These are phyloP conservation scores for Probaryconus sp. DNA, from an alignment of 1,140 invertebrate genomes.

Conservation along the genomic window DNA sequence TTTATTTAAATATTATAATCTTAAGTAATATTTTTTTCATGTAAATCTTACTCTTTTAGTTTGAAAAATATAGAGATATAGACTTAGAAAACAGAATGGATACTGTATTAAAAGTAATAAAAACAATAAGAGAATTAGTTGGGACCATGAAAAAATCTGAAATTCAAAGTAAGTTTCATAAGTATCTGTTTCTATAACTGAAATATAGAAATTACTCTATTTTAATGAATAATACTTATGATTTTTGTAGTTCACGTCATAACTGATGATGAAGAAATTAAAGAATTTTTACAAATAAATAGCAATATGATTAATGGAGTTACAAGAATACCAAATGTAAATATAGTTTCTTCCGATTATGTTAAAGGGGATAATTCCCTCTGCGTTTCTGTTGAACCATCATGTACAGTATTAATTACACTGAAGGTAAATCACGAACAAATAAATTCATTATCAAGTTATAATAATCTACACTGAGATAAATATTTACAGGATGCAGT, in stretches of 20 bases:
- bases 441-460: conserved; percentile 41
- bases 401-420: conserved; percentile 67
- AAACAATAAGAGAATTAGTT: conserved; percentile 80
- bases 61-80: conserved; percentile 70
- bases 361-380: conserved; percentile 43
- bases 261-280: conserved; percentile 38
- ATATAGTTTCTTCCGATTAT: conserved; percentile 59
- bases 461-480: conserved; percentile 5
- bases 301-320: conserved; percentile 65
- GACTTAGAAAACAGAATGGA: conserved; percentile 78
- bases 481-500: conserved; percentile 36
- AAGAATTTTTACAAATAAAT: conserved; percentile 59
- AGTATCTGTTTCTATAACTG: conserved; percentile 62
- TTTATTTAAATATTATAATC: conserved; percentile 62
- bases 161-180: conserved; percentile 62
- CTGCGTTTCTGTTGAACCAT: conserved; percentile 30
- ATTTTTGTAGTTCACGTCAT: conserved; percentile 66
- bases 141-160: conserved; percentile 62
- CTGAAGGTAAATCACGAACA: conserved; percentile 43
- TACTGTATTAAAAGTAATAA: conserved; percentile 79
- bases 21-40: conserved; percentile 63
- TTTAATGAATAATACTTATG: conserved; percentile 60
- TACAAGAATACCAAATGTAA: conserved; percentile 61
- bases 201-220: conserved; percentile 49
- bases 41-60: conserved; percentile 58